phyloP scores from a whole-genome alignment of 1,140 invertebrate genomes.

The Stegodyphus mimosarum region DNA sequence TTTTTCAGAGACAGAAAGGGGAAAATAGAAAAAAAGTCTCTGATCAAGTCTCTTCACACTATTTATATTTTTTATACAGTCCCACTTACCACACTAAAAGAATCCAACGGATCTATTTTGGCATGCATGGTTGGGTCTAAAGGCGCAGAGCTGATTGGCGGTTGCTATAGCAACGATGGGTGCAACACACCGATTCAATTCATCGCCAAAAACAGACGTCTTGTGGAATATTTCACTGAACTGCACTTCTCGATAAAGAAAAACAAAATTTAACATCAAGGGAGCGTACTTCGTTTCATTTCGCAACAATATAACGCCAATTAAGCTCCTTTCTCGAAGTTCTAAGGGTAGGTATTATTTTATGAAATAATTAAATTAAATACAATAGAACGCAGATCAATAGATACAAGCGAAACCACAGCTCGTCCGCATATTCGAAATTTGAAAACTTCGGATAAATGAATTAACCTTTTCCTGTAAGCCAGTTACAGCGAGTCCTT shows the following conservation, averaged over 20 bases:
- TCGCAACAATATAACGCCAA: neutral
- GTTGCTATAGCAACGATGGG: slow-evolving; percentile 34
- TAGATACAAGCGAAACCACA: no score
- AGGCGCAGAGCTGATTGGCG: slow-evolving; percentile 45
- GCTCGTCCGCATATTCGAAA: no score
- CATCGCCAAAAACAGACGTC: slow-evolving; percentile 13
- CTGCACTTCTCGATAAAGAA: neutral
- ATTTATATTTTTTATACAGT: slow-evolving; percentile 1
- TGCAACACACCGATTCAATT: slow-evolving; percentile 55
- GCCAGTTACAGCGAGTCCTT: no score
- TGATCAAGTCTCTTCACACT: no score
- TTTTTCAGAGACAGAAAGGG: no score
- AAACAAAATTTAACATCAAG: neutral
- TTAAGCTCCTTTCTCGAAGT: neutral
- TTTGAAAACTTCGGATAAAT: no score
- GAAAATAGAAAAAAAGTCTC: no score
- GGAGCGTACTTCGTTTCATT: neutral
- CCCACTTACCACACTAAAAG: slow-evolving; percentile 19
- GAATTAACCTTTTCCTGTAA: no score
- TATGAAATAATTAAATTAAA: no score
- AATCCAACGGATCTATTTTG: slow-evolving; percentile 55
- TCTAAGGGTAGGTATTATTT: neutral
- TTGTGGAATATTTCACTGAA: slow-evolving; percentile 13
- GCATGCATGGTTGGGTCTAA: slow-evolving; percentile 47
- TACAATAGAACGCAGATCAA: no score